Percentiles rank a stretch among this genome's conserved stretches.
Evolutionary conservation across 2,113 vertebrate species (phyloP).

Genomic region (Crocuta crocuta): DNA sequence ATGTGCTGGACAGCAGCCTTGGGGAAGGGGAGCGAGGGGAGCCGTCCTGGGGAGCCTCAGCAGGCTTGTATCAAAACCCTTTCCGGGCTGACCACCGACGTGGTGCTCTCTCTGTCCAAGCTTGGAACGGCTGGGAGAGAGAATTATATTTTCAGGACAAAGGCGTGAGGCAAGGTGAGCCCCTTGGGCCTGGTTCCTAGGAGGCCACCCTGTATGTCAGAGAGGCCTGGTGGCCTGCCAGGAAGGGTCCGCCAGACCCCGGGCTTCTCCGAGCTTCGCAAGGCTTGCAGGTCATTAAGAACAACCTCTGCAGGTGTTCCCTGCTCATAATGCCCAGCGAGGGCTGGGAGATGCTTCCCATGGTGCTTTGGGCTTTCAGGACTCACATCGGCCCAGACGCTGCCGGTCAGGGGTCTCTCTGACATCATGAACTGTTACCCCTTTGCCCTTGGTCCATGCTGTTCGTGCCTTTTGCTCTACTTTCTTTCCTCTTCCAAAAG

Average conservation of each 20-base stretch:
- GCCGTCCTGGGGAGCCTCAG: background rate
- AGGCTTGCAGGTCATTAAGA: background rate
- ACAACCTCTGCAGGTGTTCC: background rate
- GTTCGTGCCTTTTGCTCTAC: background rate
- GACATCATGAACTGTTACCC: background rate
- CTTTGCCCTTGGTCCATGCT: background rate
- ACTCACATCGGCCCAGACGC: background rate
- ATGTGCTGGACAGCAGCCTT: too few relatives aligned
- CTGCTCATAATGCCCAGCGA: background rate
- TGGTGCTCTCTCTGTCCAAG: background rate
- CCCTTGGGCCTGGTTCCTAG: background rate
- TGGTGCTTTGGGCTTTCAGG: background rate
- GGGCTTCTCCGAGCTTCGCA: accelerated
- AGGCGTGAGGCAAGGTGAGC: background rate
- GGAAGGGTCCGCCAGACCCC: background rate
- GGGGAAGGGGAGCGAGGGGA: background rate
- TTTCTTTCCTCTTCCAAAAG: background rate
- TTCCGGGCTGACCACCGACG: background rate
- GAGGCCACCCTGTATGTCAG: background rate
- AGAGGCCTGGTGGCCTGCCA: background rate
- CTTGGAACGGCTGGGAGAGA: background rate
- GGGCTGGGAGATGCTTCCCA: background rate
- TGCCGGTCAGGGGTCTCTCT: background rate
- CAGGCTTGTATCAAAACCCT: background rate
- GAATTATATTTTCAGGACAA: background rate